Evolutionary conservation across 1,140 invertebrate genomes (phyloP).

Genomic region (Metaphire vulgaris): DNA sequence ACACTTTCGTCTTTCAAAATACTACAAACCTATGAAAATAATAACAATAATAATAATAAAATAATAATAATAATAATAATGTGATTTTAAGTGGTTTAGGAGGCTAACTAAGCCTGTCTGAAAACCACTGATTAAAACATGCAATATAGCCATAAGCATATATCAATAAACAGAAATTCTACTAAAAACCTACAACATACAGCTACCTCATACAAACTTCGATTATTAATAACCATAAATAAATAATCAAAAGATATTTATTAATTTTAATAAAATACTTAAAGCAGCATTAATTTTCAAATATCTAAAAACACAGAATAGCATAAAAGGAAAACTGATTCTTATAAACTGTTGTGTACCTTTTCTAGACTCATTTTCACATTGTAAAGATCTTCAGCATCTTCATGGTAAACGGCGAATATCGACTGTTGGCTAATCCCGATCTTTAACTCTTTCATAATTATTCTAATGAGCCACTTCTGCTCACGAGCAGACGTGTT

Average conservation of each 20-base stretch:
- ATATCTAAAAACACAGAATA: neutral
- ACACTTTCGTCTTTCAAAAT: slow-evolving; percentile 60
- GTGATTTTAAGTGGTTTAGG: no score
- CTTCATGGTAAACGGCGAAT: slow-evolving; percentile 68
- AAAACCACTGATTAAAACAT: neutral
- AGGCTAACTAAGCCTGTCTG: no score
- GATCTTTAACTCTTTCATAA: slow-evolving; percentile 72
- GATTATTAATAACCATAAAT: no score
- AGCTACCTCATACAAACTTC: no score
- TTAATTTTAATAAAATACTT: neutral
- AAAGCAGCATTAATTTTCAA: neutral
- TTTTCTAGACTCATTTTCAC: slow-evolving; percentile 65
- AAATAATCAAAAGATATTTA: neutral
- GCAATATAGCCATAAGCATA: neutral
- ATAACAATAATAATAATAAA: slow-evolving; percentile 1
- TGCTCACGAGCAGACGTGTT: slow-evolving; percentile 65
- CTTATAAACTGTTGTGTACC: no score
- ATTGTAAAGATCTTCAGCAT: slow-evolving; percentile 71
- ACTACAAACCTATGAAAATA: slow-evolving; percentile 61
- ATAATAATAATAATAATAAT: neutral
- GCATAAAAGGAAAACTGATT: no score
- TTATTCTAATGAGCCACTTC: slow-evolving; percentile 79
- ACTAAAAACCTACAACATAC: no score
- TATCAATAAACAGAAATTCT: no score
- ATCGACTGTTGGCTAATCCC: slow-evolving; percentile 63